phyloP scores from a whole-genome alignment of 2,113 vertebrate genomes.

The Geococcyx californianus region DNA sequence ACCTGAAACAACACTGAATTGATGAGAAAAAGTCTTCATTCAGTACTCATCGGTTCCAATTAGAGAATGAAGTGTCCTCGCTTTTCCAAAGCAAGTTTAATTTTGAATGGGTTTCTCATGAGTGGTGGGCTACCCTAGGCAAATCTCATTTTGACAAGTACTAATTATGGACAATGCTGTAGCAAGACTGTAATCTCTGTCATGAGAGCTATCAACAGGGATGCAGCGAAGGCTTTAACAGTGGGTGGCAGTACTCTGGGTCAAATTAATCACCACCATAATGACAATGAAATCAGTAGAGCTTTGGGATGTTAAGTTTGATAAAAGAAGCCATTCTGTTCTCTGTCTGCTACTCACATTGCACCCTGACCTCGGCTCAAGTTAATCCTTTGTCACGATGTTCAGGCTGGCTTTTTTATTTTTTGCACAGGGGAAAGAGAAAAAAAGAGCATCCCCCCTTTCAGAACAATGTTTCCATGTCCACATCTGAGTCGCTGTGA shows the following conservation, averaged over 20 bases:
- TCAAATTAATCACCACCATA: conserved; percentile 67
- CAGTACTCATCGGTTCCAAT: conserved; percentile 3
- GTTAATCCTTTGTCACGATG: conserved; percentile 48
- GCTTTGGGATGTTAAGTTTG: conserved; percentile 64
- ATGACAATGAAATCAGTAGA: conserved; percentile 67
- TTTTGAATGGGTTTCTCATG: conserved; percentile 47
- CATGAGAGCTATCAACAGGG: conserved; percentile 57
- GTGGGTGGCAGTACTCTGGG: conserved; percentile 60
- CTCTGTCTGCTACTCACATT: conserved; percentile 45
- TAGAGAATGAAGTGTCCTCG: conserved; percentile 26
- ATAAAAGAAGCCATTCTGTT: conserved; percentile 64
- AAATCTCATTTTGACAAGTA: conserved; percentile 57
- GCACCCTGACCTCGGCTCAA: conserved; percentile 16
- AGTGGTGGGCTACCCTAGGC: conserved; percentile 19
- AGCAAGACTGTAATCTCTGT: conserved; percentile 60
- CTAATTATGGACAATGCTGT: conserved; percentile 44
- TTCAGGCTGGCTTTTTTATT: neutral
- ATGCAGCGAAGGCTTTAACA: conserved; percentile 51
- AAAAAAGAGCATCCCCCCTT: conserved; percentile 24
- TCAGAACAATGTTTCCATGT: conserved; percentile 16
- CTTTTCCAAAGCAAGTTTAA: conserved; percentile 1
- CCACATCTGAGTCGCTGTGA: neutral
- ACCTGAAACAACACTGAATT: neutral
- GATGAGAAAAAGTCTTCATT: neutral
- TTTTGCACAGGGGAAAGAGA: neutral